Conservation (phyloP, 2,888 invertebrate genomes). For the Volucella inflata region DNA sequence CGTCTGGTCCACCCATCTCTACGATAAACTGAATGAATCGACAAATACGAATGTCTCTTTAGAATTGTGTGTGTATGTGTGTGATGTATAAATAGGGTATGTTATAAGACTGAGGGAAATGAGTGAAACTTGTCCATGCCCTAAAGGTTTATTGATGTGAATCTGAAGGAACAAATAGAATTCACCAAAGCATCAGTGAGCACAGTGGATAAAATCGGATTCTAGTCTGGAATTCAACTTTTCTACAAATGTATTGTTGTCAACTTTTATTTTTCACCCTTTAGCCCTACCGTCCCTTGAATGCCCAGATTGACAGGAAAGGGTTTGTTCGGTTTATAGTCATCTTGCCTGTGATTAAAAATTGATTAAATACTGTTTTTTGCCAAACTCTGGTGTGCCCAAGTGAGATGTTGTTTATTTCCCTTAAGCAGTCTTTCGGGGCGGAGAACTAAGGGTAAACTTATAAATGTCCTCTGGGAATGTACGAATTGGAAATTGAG, state of each 20-base stretch:
- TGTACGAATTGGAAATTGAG: constrained; percentile 51
- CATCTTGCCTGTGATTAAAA: constrained; percentile 70
- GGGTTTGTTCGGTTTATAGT: constrained; percentile 45
- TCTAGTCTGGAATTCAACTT: constrained; percentile 54
- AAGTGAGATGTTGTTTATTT: constrained; percentile 67
- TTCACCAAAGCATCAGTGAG: constrained; percentile 19
- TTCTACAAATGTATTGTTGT: constrained; percentile 54
- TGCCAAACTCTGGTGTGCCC: constrained; percentile 31
- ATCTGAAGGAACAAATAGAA: constrained; percentile 56
- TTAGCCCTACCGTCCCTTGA: not conserved
- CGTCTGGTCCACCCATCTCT: not conserved
- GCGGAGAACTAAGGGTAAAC: constrained; percentile 6
- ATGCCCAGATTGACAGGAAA: not conserved
- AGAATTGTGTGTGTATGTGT: not conserved
- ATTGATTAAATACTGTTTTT: constrained; percentile 63
- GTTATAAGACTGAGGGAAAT: constrained; percentile 22
- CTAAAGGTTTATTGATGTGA: constrained; percentile 59
- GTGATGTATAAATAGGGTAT: not conserved
- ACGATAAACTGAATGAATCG: not conserved
- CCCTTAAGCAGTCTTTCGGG: not conserved
- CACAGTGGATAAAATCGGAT: constrained; percentile 39
- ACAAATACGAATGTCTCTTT: not conserved
- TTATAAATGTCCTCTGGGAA: constrained; percentile 52
- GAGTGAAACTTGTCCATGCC: constrained; percentile 19
- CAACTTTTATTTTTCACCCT: constrained; percentile 18